phyloP scores from a whole-genome alignment of 2,888 invertebrate species.

The Oxystoma pomonae region DNA sequence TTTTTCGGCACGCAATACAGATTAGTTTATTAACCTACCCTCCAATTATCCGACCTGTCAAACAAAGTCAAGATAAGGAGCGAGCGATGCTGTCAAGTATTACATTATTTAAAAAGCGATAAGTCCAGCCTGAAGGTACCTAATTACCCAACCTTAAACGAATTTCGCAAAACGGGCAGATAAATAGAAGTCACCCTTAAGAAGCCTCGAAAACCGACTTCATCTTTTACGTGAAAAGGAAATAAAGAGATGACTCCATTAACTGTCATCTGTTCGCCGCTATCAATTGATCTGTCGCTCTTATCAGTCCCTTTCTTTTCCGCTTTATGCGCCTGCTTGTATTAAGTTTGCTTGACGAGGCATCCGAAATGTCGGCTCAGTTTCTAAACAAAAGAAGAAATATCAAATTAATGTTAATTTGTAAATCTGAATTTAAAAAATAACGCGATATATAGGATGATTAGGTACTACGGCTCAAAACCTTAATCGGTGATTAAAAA shows the following conservation, averaged over 20 bases:
- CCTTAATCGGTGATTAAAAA: too few species aligned
- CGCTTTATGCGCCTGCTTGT: too few species aligned
- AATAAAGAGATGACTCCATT: constrained; percentile 44
- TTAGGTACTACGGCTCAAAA: too few species aligned
- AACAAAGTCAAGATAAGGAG: background rate
- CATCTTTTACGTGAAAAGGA: constrained; percentile 30
- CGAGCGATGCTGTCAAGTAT: background rate
- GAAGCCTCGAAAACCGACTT: constrained; percentile 20
- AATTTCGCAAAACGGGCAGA: background rate
- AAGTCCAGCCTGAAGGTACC: background rate
- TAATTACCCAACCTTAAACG: background rate
- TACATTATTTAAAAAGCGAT: background rate
- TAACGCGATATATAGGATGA: too few species aligned
- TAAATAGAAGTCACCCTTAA: background rate
- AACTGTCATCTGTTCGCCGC: constrained; percentile 43
- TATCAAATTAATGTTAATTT: too few species aligned
- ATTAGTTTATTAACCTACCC: background rate
- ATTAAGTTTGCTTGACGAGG: too few species aligned
- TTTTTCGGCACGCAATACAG: too few species aligned
- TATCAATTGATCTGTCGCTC: constrained; percentile 48
- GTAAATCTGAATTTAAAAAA: too few species aligned
- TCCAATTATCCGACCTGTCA: background rate
- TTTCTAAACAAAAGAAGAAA: too few species aligned
- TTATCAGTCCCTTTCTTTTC: constrained; percentile 46
- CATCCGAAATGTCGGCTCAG: too few species aligned